Percentiles rank a stretch among this genome's conserved stretches.
phyloP scores from a whole-genome alignment of 2,888 invertebrate species.

The Morpho deidamia region DNA sequence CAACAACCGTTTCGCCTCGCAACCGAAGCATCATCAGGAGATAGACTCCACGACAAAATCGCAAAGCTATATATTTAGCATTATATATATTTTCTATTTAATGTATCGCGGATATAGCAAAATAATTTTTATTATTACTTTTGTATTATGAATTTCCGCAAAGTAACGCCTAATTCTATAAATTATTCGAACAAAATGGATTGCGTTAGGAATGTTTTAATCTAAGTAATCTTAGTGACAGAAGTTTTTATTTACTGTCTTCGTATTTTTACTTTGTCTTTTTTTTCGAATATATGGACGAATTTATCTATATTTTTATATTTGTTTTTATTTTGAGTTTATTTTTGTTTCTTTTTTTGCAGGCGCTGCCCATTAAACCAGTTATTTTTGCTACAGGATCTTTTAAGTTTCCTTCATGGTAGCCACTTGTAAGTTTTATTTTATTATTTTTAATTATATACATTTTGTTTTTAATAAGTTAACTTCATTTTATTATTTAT shows the following conservation, averaged over 20 bases:
- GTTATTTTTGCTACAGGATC: conserved; percentile 50
- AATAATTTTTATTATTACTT: no score
- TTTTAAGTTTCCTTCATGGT: conserved; percentile 72
- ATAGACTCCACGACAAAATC: no score
- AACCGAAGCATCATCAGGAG: no score
- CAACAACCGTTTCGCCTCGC: no score
- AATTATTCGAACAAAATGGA: no score
- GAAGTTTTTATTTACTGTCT: conserved; percentile 14
- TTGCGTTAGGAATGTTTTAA: no score
- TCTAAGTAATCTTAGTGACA: neutral
- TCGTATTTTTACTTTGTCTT: conserved; percentile 1
- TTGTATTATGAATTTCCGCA: no score
- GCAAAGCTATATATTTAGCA: no score
- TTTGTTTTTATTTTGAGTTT: conserved; percentile 39
- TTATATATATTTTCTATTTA: no score
- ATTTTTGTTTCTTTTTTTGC: conserved; percentile 54
- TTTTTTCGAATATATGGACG: conserved; percentile 1
- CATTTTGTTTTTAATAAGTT: conserved; percentile 20
- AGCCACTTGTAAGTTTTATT: conserved; percentile 75
- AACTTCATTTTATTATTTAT: neutral
- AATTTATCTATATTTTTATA: conserved; percentile 26
- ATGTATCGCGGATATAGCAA: no score
- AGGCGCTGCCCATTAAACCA: conserved; percentile 48
- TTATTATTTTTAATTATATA: conserved; percentile 33
- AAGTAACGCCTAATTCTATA: no score